Percentiles rank a stretch among this genome's conserved stretches.
Evolutionary conservation across 2,113 vertebrate species (phyloP).

Genomic region (Neolamprologus brichardi): DNA sequence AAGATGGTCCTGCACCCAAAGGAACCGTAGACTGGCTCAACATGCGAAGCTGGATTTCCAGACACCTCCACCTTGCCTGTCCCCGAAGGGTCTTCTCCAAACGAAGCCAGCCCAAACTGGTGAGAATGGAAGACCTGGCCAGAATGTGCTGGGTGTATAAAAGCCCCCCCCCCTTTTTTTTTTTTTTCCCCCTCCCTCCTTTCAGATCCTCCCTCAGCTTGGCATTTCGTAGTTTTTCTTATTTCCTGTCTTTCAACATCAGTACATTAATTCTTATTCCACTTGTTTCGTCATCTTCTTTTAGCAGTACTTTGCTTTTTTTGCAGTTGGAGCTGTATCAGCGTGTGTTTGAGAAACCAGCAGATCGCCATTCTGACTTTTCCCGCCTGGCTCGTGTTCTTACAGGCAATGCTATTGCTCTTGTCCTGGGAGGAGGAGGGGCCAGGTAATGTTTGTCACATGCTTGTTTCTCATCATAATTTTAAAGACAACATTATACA

Average conservation of each 20-base stretch:
- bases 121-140: conserved; percentile 26
- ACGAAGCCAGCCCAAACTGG: conserved; percentile 87
- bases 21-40: conserved; percentile 94
- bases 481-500: neutral
- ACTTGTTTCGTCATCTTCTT: neutral
- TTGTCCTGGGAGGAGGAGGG: conserved; percentile 91
- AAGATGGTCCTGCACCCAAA: conserved; percentile 83
- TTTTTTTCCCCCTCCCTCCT: accelerated
- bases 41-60: conserved; percentile 94
- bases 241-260: neutral
- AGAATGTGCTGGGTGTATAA: neutral
- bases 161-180: neutral
- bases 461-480: neutral
- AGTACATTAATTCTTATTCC: neutral
- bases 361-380: conserved; percentile 89
- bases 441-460: conserved; percentile 74
- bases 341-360: conserved; percentile 81
- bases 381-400: conserved; percentile 88
- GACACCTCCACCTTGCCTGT: conserved; percentile 88
- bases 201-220: neutral
- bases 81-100: conserved; percentile 87
- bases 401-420: conserved; percentile 87
- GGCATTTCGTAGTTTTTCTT: neutral
- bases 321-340: conserved; percentile 86
- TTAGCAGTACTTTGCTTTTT: neutral